Conservation (phyloP, 2,113 vertebrate species). For the Dipodomys merriami region DNA sequence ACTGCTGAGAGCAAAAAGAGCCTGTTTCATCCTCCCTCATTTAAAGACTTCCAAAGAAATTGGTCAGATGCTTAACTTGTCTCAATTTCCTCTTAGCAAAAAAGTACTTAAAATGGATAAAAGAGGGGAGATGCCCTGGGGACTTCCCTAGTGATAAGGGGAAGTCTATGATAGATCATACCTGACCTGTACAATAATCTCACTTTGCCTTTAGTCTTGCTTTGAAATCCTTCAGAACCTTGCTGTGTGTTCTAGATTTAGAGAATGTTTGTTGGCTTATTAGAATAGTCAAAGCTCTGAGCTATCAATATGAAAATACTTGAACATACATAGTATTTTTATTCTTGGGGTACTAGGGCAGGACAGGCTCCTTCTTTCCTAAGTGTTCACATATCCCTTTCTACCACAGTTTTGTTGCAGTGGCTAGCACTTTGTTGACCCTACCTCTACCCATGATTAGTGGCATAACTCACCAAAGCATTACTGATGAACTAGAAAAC, state of each 20-base stretch:
- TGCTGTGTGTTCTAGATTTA: background rate
- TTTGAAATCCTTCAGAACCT: background rate
- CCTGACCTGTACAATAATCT: background rate
- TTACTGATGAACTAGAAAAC: background rate
- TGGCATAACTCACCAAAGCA: background rate
- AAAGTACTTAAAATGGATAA: slow-evolving; percentile 13
- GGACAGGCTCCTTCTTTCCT: background rate
- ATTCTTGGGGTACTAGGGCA: background rate
- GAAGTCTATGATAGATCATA: no score
- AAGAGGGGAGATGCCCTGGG: background rate
- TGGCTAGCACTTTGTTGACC: background rate
- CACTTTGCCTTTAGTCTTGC: background rate
- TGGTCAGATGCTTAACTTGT: slow-evolving; percentile 12
- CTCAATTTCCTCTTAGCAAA: background rate
- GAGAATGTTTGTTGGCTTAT: slow-evolving; percentile 20
- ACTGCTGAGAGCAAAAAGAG: background rate
- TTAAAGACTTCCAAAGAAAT: slow-evolving; percentile 21
- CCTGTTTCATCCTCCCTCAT: background rate
- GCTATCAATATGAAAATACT: background rate
- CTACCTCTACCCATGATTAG: background rate
- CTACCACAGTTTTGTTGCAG: background rate
- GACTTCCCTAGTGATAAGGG: background rate
- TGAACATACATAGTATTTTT: background rate
- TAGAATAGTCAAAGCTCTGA: background rate
- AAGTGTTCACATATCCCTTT: background rate